A percentile compares a stretch with the other conserved stretches of the same genome.
Evolutionary conservation across 1,140 invertebrate genomes (phyloP).

Genomic region (Reticulitermes speratus): DNA sequence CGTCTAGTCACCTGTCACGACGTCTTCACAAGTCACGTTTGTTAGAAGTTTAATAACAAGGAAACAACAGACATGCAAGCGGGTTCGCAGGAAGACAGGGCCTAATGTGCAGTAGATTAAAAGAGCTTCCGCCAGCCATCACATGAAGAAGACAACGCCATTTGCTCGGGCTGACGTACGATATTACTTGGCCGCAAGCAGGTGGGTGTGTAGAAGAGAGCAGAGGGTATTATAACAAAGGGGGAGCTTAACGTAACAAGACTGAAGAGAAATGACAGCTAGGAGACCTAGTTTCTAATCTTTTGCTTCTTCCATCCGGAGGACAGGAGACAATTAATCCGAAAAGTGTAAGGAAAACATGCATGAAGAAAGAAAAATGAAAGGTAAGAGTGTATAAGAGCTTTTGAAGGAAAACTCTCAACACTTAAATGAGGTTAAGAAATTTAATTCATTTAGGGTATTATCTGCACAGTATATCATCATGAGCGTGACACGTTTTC

Average conservation of each 20-base stretch:
- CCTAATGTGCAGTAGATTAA: background rate
- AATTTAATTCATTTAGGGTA: background rate
- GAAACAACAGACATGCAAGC: background rate
- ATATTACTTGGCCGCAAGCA: background rate
- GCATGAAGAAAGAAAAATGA: background rate
- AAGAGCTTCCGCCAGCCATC: background rate
- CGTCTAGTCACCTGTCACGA: too few relatives aligned
- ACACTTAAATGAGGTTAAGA: background rate
- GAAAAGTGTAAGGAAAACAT: background rate
- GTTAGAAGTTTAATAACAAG: too few relatives aligned
- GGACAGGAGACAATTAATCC: background rate
- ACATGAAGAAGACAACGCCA: background rate
- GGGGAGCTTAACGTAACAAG: background rate
- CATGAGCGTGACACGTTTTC: background rate
- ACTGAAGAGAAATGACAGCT: background rate
- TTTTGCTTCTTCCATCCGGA: background rate
- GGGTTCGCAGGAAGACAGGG: background rate
- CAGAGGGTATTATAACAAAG: background rate
- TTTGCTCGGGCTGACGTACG: background rate
- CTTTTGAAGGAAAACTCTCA: background rate
- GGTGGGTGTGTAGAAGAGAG: background rate
- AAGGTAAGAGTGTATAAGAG: background rate
- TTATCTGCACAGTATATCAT: background rate
- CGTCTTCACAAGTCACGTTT: too few relatives aligned
- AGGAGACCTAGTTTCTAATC: background rate